Evolutionary conservation across 2,113 vertebrate species (phyloP), one percentile per base, ranked within the genome.

Genomic region (Centropristis striata): DNA sequence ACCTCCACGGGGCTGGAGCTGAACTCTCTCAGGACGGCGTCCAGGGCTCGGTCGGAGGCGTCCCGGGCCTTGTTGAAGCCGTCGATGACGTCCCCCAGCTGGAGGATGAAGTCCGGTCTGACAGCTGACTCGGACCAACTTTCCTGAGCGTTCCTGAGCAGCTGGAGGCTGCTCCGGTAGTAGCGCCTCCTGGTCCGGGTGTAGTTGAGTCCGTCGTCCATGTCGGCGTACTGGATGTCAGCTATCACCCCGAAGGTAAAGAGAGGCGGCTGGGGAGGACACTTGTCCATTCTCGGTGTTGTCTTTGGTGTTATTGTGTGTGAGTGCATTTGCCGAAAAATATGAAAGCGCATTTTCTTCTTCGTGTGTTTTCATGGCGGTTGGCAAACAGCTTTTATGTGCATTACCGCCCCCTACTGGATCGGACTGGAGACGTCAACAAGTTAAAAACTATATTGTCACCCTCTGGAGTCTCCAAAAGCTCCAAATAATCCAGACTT

Each of bases 21-120:
- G 71, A 98, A 93, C 13, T 87, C 94, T 0, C 20, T 71, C 87
- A 98, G 77, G 21, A 98, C 96, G 10, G 71, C 68, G 46, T 89
- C 86, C 23, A 98, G 90, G 0, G 98, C 96, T 0, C 21, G 39
- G 5, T 96, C 93, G 0, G 98, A 96, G 1, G 90, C 63, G 13
- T 88, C 90, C 21, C 81, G 53, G 4, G 71, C 64, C 1, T 93
- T 94, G 28, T 98, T 99, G n/a, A 93, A 93, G 1, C 98, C 98
- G 36, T 99, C 98, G 2, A 99, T 97, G n/a, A 96, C 67, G 54
- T 99, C 98, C 0, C 98, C 98, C 6, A 99, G 95, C 94, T 99
- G 98, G 32, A 99, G 91, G 41, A 98, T 95, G 39, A 96, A 98
- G 0, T 75, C 77, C 0, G 95, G 95, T 0, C 20, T 74, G 5